Base-by-base conservation (phyloP, 1,140 invertebrate species). In the Mylabris phalerata region DNA sequence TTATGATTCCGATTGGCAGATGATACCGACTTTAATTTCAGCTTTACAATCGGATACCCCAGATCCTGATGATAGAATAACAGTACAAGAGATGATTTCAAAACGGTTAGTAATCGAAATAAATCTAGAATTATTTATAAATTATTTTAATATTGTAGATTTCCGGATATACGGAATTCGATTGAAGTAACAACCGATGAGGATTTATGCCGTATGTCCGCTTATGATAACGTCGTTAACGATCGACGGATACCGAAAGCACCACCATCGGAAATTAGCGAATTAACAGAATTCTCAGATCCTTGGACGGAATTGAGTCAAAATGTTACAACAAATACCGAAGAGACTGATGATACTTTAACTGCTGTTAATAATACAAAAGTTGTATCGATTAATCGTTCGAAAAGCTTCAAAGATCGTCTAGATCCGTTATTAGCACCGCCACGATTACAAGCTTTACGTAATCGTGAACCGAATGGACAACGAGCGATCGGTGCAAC, bases 151-250 rank as follows among this genome's bases (percentile, higher is more conserved):
- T 19, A 19, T 61, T 60, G 4, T 48, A 73, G 70, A 61, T 71
- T 73, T 57, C 71, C 71, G 5, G 71, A 74, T 48, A 65, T 73
- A 11, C 62, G 63, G 47, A 64, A 66, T n/a, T 71, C 70, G 7
- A 62, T 66, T 25, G 68, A 67, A 55, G 45, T 54, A 41, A 60
- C 49, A 4, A 47, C 60, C 1, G 66, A 68, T 25, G 61, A 64
- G 24, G 63, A 71, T 46, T 56, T 61, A 39, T 73, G 72, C 60
- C 75, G 85, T 10, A 83, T 86, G 57, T 89, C 87, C 3, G 84
- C 86, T 39, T 90, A 90, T 71, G 88, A 90, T 69, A 87, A 86
- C 67, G 84, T 86, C 67, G 84, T 86, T 0, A 83, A 84, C 52
- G 83, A 84, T 58, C 51, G 68, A 38, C 55, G 67, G 42, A 25